Percentiles rank a stretch among this genome's conserved stretches.
Conservation (phyloP, 2,888 invertebrate genomes). For the Rhorus exstirpatorius region DNA sequence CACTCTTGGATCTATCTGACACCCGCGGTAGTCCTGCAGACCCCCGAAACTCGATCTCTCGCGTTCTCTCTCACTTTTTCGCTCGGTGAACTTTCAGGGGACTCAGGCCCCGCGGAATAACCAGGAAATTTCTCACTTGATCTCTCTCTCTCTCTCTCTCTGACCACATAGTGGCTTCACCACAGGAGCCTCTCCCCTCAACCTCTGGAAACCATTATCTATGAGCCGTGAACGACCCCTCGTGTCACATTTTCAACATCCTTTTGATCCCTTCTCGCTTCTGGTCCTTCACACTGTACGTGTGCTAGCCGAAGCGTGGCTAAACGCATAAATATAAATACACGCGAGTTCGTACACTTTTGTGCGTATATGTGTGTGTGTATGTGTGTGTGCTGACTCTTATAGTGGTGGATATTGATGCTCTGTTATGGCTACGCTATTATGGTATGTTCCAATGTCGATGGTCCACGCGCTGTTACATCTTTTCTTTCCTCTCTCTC, state of each 20-base stretch:
- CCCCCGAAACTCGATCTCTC: constrained; percentile 6
- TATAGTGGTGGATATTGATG: constrained; percentile 27
- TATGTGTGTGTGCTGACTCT: constrained; percentile 54
- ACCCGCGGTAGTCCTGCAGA: constrained; percentile 31
- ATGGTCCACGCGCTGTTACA: constrained; percentile 62
- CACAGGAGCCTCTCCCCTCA: constrained; percentile 34
- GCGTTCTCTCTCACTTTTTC: constrained; percentile 18
- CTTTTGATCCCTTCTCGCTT: constrained; percentile 35
- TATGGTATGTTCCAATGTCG: constrained; percentile 42
- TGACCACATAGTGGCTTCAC: constrained; percentile 26
- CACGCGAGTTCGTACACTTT: constrained; percentile 56
- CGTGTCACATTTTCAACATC: constrained; percentile 58
- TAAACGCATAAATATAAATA: constrained; percentile 84
- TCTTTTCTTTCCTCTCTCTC: constrained; percentile 18
- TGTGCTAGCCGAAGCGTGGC: constrained; percentile 77
- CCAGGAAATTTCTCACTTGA: constrained; percentile 1
- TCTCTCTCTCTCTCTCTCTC: constrained; percentile 10
- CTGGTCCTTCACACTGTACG: constrained; percentile 42
- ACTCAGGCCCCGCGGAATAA: not conserved
- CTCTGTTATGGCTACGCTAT: constrained; percentile 47
- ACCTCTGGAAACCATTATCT: constrained; percentile 58
- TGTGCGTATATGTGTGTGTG: constrained; percentile 65
- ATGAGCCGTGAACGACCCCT: constrained; percentile 36
- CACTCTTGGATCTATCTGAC: constrained; percentile 41
- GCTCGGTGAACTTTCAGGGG: not conserved